Percentiles rank a stretch among this genome's conserved stretches.
These are phyloP conservation scores for Aphis craccivora DNA, from an alignment of 1,140 invertebrate genomes.

Conservation along the genomic window DNA sequence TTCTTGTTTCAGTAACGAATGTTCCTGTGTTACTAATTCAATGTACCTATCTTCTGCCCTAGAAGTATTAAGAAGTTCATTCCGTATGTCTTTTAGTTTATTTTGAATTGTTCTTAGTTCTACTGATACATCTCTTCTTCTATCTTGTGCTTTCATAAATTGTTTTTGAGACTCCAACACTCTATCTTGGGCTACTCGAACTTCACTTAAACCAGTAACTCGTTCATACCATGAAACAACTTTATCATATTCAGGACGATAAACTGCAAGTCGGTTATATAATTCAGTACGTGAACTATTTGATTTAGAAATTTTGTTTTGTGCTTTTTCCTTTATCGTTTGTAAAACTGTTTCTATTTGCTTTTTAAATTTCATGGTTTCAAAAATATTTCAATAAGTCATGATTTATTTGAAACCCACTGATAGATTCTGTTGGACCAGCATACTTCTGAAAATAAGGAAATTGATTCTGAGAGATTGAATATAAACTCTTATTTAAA, in stretches of 20 bases:
- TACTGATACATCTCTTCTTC: slow-evolving; percentile 68
- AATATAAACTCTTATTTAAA: background rate
- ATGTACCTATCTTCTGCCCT: slow-evolving; percentile 71
- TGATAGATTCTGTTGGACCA: background rate
- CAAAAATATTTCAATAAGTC: background rate
- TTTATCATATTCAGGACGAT: slow-evolving; percentile 59
- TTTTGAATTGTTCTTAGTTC: slow-evolving; percentile 69
- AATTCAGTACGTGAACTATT: slow-evolving; percentile 30
- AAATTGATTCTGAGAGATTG: background rate
- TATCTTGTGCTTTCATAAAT: slow-evolving; percentile 71
- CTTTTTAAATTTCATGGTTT: slow-evolving; percentile 45
- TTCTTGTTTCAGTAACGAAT: slow-evolving; percentile 62
- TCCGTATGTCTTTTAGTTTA: slow-evolving; percentile 71
- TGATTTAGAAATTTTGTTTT: background rate
- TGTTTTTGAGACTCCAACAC: slow-evolving; percentile 66
- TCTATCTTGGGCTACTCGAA: slow-evolving; percentile 65
- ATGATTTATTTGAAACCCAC: background rate
- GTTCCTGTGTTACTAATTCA: slow-evolving; percentile 66
- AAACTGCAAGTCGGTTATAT: slow-evolving; percentile 34
- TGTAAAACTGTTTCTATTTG: background rate
- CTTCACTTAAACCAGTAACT: slow-evolving; percentile 66
- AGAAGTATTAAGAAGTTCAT: slow-evolving; percentile 74
- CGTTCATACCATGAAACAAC: slow-evolving; percentile 66
- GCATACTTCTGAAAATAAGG: slow-evolving; percentile 48
- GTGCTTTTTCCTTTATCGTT: slow-evolving; percentile 9